A percentile compares a stretch with the other conserved stretches of the same genome.
Conservation (phyloP, 2,797 vertebrate genomes). For the Taeniopygia guttata region DNA sequence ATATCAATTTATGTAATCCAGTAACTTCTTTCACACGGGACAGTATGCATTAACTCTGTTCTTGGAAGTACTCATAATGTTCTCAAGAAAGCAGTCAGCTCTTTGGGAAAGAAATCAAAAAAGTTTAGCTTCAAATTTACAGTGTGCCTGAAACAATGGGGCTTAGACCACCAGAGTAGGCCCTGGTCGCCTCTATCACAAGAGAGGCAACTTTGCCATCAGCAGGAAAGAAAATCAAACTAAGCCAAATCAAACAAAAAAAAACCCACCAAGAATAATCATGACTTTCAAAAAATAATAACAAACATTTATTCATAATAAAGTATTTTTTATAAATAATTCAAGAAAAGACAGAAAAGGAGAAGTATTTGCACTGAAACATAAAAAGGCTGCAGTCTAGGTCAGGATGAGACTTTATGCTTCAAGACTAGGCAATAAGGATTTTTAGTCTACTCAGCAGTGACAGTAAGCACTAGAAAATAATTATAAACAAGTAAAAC, state of each 20-base stretch:
- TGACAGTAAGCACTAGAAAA: neutral
- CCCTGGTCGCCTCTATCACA: neutral
- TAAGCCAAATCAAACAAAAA: neutral
- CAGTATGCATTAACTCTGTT: conserved; percentile 37
- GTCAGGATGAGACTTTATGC: neutral
- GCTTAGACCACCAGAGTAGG: neutral
- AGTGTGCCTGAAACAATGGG: neutral
- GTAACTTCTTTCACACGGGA: conserved; percentile 52
- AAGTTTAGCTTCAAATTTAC: neutral
- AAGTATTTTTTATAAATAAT: neutral
- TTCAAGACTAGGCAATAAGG: neutral
- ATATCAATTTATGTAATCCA: conserved; percentile 29
- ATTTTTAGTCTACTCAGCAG: neutral
- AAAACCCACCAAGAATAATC: accelerated
- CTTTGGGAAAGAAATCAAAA: neutral
- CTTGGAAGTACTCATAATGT: conserved; percentile 44
- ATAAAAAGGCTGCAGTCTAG: neutral
- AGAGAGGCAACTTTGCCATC: neutral
- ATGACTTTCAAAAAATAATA: neutral
- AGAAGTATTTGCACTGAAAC: neutral
- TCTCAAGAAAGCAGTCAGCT: conserved; percentile 29
- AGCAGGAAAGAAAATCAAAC: neutral
- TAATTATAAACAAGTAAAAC: neutral
- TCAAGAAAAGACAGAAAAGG: neutral
- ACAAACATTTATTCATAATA: neutral